A percentile compares a stretch with the other conserved stretches of the same genome.
phyloP scores from a whole-genome alignment of 1,140 invertebrate genomes.

The Bombus vancouverensis region DNA sequence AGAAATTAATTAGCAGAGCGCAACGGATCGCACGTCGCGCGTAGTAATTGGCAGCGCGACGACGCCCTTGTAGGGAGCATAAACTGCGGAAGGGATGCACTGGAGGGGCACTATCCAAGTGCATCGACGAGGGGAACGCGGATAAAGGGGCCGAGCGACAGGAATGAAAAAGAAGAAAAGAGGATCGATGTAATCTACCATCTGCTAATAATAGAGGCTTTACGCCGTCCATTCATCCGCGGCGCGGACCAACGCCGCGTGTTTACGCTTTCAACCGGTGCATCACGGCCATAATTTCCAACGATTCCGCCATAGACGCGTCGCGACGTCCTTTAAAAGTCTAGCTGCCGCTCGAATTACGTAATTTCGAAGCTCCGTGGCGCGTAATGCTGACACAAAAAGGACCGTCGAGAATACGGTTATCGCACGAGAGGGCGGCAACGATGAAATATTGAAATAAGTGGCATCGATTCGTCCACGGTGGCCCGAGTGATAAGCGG shows the following conservation, averaged over 20 bases:
- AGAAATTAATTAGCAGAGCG: conserved; percentile 79
- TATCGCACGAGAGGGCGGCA: not conserved
- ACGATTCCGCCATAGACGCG: not conserved
- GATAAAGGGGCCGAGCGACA: conserved; percentile 67
- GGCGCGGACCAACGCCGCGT: conserved; percentile 54
- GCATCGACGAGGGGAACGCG: conserved; percentile 52
- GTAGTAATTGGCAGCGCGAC: conserved; percentile 78
- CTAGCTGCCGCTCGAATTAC: conserved; percentile 10
- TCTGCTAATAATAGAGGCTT: conserved; percentile 81
- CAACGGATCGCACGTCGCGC: conserved; percentile 68
- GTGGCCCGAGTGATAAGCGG: not conserved
- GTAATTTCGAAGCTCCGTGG: conserved; percentile 7
- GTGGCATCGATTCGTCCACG: not conserved
- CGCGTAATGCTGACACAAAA: conserved; percentile 7
- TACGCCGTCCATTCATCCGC: conserved; percentile 75
- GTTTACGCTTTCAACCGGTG: conserved; percentile 48
- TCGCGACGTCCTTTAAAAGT: not conserved
- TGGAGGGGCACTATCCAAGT: conserved; percentile 55
- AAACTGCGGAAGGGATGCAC: conserved; percentile 70
- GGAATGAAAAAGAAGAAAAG: conserved; percentile 54
- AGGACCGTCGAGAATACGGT: conserved; percentile 28
- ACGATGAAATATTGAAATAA: conserved; percentile 31
- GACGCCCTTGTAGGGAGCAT: conserved; percentile 77
- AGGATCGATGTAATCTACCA: conserved; percentile 82
- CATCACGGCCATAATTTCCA: conserved; percentile 15